Evolutionary conservation across 2,113 vertebrate genomes (phyloP), one percentile per base, ranked within the genome.

Genomic region (Notothenia coriiceps): DNA sequence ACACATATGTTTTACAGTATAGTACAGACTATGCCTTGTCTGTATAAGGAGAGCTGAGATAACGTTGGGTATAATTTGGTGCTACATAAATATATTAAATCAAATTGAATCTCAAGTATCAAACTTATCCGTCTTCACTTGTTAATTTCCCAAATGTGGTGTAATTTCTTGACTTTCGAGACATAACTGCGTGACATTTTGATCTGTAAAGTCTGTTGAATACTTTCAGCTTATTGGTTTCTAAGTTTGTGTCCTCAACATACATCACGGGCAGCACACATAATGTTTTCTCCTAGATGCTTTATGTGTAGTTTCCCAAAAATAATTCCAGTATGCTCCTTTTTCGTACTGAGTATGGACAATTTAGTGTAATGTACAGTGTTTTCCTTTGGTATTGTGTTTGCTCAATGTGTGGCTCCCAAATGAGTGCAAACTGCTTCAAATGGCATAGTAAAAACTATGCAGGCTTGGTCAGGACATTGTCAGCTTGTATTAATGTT

Each of bases 181-280:
- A 57, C n/a, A 29, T 49, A 49, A 63, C 40, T 63, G 29, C 74
- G 57, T 44, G 63, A 66, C 43, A 71, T 80, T 75, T 75, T 54
- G 3, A 59, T 54, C 35, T 40, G 29, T 29, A 6, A 46, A 20
- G 22, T 11, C 40, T 22, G 43, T 74, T 70, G 1, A 55, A 61
- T 47, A 12, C 35, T 40, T 59, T 57, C 57, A 50, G 46, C 44
- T 46, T 50, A 66, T 40, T 12, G 40, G 12, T 40, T 6, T 77
- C n/a, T 61, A 46, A 15, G 47, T 68, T 46, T 72, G 50, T 67
- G 25, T 60, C 49, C 18, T 56, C 56, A 61, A 51, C 29, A 61
- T 22, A 44, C 15, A 35, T 17, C 25, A 14, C 18, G 54, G 2
- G 33, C 66, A 46, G 51, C 15, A 33, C n/a, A 46, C 49, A 22